Base-by-base conservation (phyloP, 2,797 vertebrate genomes). In the Notoglanidium macrostoma region DNA sequence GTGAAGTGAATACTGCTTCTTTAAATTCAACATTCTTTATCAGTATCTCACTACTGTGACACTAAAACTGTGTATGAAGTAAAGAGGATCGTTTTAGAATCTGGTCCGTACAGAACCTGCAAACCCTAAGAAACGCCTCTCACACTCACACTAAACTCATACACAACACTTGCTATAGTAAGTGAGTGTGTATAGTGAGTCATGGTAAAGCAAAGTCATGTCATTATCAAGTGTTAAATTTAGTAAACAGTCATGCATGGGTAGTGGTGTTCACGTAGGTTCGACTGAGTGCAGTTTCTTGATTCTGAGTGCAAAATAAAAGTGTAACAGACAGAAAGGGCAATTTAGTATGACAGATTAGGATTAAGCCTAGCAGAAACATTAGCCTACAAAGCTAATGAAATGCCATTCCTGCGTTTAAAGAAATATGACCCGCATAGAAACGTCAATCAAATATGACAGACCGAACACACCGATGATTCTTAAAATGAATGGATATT, bases 151-250 rank as follows among this genome's bases (percentile, higher is more conserved):
- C 11, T 73, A 46, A 87, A 74, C 55, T 87, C 44, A 70, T 82
- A 40, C 85, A 68, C 74, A 68, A 61, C 29, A 78, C 67, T 82
- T 29, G n/a, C 51, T 35, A 10, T 72, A 73, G 77, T 72, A 74
- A 59, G 85, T 87, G 85, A 68, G 85, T 72, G 85, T 74, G 67
- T 86, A 40, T 86, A 68, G 67, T 87, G 78, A 87, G 78, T 87
- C 85, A 87, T 59, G 40, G 55, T 82, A 70, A n/a, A 86, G 85
- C 76, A 86, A 79, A 29, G 51, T 86, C 74, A 65, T 67, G 84
- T 9, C 67, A 59, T 81, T 70, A 70, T 72, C n/a, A 70, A 70
- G 51, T 10, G 46, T 35, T 65, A 40, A 77, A 63, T 59, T 86
- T 81, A 72, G 65, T 81, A 86, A 81, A 82, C 68, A 29, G 10